These are phyloP conservation scores for Reinhardtius hippoglossoides DNA, from an alignment of 2,113 vertebrate genomes.

Conservation along the genomic window DNA sequence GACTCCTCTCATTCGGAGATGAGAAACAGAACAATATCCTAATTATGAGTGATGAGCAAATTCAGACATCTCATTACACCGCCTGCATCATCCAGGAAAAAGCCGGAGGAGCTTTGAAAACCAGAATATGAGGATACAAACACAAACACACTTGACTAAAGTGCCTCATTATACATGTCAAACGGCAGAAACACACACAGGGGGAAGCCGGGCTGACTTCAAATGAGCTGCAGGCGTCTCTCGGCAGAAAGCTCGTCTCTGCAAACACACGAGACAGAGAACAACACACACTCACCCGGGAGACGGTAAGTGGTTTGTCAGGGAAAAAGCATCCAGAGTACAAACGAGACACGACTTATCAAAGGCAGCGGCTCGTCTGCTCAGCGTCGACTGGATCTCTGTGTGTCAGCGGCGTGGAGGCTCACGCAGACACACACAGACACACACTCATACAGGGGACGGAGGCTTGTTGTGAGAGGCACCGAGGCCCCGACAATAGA, in stretches of 20 bases:
- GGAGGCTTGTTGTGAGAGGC: conserved; percentile 60
- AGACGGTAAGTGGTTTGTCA: conserved; percentile 22
- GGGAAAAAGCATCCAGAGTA: conserved; percentile 9
- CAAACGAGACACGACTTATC: conserved; percentile 23
- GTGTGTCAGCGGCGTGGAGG: conserved; percentile 13
- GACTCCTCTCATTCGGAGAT: conserved; percentile 11
- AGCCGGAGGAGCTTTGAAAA: too few species aligned
- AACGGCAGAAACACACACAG: conserved; percentile 17
- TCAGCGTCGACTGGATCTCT: neutral
- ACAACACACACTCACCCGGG: conserved; percentile 53
- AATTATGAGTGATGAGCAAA: too few species aligned
- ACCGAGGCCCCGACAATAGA: conserved; percentile 77
- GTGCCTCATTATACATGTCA: conserved; percentile 52
- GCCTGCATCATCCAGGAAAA: too few species aligned
- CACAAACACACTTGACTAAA: neutral
- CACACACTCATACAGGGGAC: conserved; percentile 29
- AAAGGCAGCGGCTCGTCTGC: conserved; percentile 1
- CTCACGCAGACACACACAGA: neutral
- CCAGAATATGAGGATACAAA: neutral
- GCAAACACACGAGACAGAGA: conserved; percentile 10
- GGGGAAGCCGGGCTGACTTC: conserved; percentile 15
- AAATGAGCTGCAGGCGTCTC: conserved; percentile 35
- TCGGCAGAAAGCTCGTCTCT: conserved; percentile 19
- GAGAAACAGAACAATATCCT: neutral
- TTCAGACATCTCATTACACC: too few species aligned